phyloP scores from a whole-genome alignment of 2,113 vertebrate genomes.

The Apistogramma diplotaenia region DNA sequence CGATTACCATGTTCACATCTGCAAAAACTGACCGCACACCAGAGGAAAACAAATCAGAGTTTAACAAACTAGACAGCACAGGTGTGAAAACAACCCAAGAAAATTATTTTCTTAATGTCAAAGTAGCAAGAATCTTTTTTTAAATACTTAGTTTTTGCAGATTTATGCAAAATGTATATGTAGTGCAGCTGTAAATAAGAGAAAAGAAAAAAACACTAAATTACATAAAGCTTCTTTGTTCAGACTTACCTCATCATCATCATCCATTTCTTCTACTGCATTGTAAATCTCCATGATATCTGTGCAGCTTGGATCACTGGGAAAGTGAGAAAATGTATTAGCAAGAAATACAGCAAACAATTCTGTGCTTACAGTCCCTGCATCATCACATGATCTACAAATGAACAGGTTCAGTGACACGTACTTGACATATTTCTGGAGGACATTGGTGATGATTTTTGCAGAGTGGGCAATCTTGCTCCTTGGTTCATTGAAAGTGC shows the following conservation, averaged over 20 bases:
- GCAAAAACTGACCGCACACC: neutral
- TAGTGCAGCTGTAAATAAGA: neutral
- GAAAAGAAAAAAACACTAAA: neutral
- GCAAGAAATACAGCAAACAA: neutral
- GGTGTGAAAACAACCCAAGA: no score
- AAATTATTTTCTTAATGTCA: neutral
- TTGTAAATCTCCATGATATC: constrained; percentile 89
- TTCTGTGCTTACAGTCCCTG: neutral
- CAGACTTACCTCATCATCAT: constrained; percentile 83
- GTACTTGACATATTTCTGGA: constrained; percentile 94
- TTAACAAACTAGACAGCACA: no score
- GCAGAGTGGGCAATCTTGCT: constrained; percentile 93
- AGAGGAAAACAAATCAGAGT: no score
- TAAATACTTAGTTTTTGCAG: neutral
- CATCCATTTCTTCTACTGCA: constrained; percentile 86
- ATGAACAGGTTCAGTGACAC: constrained; percentile 31
- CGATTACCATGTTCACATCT: neutral
- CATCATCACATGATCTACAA: neutral
- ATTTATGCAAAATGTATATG: no score
- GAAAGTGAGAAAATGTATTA: constrained; percentile 37
- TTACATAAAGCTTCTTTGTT: neutral
- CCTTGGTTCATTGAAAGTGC: constrained; percentile 94
- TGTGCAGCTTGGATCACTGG: constrained; percentile 86
- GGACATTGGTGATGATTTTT: constrained; percentile 90
- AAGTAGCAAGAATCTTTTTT: neutral